Conservation (phyloP, 2,113 vertebrate genomes). For the Sus scrofa region T2T-Sscrofa CM000819.6:84769501-84770000, state of each 20-base stretch:
- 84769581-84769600: rapidly evolving
- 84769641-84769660: background rate
- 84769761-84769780: background rate
- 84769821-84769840: background rate
- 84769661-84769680: background rate
- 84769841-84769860: background rate
- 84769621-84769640: background rate
- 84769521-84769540: background rate
- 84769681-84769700: background rate
- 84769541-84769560: no score
- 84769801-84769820: background rate
- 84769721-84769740: background rate
- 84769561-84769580: background rate
- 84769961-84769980: background rate
- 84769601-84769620: background rate
- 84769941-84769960: background rate
- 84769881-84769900: background rate
- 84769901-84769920: background rate
- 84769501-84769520: background rate
- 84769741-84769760: background rate
- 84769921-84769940: background rate
- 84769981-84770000: slow-evolving; percentile 22
- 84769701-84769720: background rate
- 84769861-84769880: background rate
- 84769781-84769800: background rate